These are phyloP conservation scores for Empidonax alnorum DNA, from an alignment of 2,113 vertebrate species.

Conservation along the genomic window DNA sequence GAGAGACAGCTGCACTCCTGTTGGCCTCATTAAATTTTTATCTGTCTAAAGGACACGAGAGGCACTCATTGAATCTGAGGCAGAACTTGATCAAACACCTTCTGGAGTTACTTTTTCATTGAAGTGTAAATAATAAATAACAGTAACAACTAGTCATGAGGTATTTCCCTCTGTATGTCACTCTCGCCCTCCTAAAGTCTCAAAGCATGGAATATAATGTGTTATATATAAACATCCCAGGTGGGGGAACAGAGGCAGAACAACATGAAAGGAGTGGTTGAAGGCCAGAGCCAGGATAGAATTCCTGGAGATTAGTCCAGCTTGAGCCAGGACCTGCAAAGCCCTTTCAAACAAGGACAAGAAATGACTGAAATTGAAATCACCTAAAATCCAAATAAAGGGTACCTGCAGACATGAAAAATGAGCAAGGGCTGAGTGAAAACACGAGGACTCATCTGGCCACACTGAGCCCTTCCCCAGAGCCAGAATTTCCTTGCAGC, in stretches of 20 bases:
- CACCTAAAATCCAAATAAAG: neutral
- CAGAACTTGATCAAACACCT: neutral
- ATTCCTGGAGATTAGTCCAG: neutral
- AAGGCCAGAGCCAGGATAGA: neutral
- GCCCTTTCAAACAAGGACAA: neutral
- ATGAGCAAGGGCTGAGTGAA: neutral
- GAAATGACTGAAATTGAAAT: neutral
- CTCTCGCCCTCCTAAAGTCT: neutral
- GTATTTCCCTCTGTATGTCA: neutral
- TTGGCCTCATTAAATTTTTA: neutral
- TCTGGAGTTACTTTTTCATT: neutral
- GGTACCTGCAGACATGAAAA: neutral
- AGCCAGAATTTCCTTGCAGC: neutral
- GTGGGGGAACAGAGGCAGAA: neutral
- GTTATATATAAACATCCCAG: neutral
- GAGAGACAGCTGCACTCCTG: neutral
- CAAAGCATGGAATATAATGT: neutral
- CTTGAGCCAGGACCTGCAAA: neutral
- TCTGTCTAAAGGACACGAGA: neutral
- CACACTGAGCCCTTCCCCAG: neutral
- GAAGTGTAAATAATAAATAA: conserved; percentile 36
- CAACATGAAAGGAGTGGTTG: neutral
- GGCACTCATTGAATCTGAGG: neutral
- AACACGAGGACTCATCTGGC: neutral
- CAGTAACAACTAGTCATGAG: neutral